A percentile compares a stretch with the other conserved stretches of the same genome.
Evolutionary conservation across 2,797 vertebrate genomes (phyloP).

Genomic region (Heteromormyrus szaboi): DNA sequence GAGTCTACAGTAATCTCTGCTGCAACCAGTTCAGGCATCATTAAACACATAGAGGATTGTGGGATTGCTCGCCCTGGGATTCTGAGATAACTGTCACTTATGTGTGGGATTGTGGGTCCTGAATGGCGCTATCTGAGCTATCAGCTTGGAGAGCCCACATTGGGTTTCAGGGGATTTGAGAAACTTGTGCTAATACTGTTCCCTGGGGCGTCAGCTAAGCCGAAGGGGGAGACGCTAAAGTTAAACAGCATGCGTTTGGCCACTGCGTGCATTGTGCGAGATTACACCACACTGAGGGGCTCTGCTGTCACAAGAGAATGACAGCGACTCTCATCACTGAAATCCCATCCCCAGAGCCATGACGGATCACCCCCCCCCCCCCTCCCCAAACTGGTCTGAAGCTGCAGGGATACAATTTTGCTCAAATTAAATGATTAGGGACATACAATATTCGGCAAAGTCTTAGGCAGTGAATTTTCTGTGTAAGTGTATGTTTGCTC

Average conservation of each 20-base stretch:
- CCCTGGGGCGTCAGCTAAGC: not conserved
- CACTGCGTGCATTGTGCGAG: not conserved
- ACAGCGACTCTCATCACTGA: not conserved
- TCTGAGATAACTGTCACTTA: conserved; percentile 5
- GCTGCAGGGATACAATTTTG: not conserved
- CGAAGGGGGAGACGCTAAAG: not conserved
- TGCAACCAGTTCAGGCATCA: not conserved
- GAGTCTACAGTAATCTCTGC: conserved; percentile 3
- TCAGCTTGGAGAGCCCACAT: conserved; percentile 1
- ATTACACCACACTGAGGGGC: not conserved
- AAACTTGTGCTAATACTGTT: conserved; percentile 16
- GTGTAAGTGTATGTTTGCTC: not conserved
- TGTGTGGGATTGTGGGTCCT: not conserved
- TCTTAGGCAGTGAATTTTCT: not conserved
- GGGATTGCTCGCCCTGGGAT: not conserved
- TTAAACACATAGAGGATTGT: conserved; percentile 19
- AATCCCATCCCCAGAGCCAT: not conserved
- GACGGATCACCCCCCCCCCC: no score
- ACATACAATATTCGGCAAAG: not conserved
- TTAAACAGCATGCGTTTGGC: not conserved
- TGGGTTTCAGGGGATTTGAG: conserved; percentile 14
- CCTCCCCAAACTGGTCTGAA: not conserved
- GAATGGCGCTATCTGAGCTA: conserved; percentile 14
- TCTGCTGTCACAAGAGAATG: not conserved
- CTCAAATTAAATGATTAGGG: not conserved